Percentiles rank a stretch among this genome's conserved stretches.
Conservation (phyloP, 2,888 invertebrate species). For the Sinopyrophorus schimmeli region DNA sequence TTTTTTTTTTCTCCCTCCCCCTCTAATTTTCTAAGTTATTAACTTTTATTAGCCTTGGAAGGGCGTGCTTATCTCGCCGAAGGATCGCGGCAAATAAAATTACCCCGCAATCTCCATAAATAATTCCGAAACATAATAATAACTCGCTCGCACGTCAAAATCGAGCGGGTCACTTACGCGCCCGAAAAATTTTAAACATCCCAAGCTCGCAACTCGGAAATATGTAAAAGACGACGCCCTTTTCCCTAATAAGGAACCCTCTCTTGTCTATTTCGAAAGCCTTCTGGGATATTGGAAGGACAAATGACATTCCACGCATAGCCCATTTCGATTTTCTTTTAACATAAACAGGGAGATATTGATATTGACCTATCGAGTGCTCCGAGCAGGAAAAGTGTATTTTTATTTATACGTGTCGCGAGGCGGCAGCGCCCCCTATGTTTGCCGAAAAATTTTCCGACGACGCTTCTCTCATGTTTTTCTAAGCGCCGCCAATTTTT, state of each 20-base stretch:
- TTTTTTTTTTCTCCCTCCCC: too few relatives aligned
- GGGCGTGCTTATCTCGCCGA: too few relatives aligned
- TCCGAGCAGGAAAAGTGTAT: conserved; percentile 4
- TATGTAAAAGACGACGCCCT: conserved; percentile 5
- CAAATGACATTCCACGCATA: conserved; percentile 15
- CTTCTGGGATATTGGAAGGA: conserved; percentile 10
- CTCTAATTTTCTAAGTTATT: too few relatives aligned
- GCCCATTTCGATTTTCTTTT: conserved; percentile 11
- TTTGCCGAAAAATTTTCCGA: conserved; percentile 13
- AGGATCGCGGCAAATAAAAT: too few relatives aligned
- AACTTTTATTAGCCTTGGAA: too few relatives aligned
- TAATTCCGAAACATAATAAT: too few relatives aligned
- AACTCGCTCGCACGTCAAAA: too few relatives aligned
- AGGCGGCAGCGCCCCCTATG: conserved; percentile 9
- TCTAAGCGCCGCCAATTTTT: conserved; percentile 6
- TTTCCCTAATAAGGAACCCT: conserved; percentile 7
- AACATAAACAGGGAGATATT: conserved; percentile 25
- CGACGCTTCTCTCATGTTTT: conserved; percentile 13
- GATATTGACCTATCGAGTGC: conserved; percentile 18
- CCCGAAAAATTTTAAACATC: too few relatives aligned
- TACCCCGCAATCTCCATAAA: too few relatives aligned
- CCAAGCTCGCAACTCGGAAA: too few relatives aligned
- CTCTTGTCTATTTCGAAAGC: conserved; percentile 4
- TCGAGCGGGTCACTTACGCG: too few relatives aligned
- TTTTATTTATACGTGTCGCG: conserved; percentile 25